Percentiles rank a stretch among this genome's conserved stretches.
phyloP scores from a whole-genome alignment of 2,113 vertebrate species.

The Poeciliopsis retropinna region DNA sequence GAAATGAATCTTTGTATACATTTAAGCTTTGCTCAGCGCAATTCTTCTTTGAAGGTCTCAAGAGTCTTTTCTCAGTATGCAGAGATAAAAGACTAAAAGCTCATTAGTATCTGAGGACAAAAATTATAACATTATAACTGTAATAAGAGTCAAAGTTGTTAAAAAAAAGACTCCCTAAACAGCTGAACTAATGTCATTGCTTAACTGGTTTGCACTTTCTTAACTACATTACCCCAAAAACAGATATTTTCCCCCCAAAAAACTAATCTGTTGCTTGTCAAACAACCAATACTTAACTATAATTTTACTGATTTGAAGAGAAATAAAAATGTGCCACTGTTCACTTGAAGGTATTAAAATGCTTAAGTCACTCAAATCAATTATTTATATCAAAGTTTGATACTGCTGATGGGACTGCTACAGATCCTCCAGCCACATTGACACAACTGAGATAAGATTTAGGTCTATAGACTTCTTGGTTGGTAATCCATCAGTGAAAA shows the following conservation, averaged over 20 bases:
- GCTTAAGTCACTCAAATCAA: background rate
- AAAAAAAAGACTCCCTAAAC: conserved; percentile 33
- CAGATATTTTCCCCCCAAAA: conserved; percentile 18
- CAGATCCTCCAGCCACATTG: too few relatives aligned
- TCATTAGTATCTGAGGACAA: conserved; percentile 38
- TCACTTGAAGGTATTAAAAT: background rate
- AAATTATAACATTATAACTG: conserved; percentile 41
- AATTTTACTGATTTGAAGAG: conserved; percentile 12
- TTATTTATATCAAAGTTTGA: too few relatives aligned
- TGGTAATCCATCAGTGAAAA: background rate
- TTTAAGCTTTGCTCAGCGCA: conserved; percentile 63
- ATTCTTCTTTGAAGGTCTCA: conserved; percentile 55
- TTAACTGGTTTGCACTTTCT: conserved; percentile 2
- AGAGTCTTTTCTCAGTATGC: conserved; percentile 37
- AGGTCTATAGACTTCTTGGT: background rate
- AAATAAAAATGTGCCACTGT: conserved; percentile 11
- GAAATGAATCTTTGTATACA: conserved; percentile 69
- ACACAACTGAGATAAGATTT: background rate
- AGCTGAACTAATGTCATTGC: conserved; percentile 37
- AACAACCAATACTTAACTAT: background rate
- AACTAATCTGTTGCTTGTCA: conserved; percentile 19
- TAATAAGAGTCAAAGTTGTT: conserved; percentile 37
- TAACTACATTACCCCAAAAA: conserved; percentile 27
- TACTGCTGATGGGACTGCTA: background rate
- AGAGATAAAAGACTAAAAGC: conserved; percentile 66